phyloP scores from a whole-genome alignment of 2,113 vertebrate genomes.

The Ramphastos sulfuratus region DNA sequence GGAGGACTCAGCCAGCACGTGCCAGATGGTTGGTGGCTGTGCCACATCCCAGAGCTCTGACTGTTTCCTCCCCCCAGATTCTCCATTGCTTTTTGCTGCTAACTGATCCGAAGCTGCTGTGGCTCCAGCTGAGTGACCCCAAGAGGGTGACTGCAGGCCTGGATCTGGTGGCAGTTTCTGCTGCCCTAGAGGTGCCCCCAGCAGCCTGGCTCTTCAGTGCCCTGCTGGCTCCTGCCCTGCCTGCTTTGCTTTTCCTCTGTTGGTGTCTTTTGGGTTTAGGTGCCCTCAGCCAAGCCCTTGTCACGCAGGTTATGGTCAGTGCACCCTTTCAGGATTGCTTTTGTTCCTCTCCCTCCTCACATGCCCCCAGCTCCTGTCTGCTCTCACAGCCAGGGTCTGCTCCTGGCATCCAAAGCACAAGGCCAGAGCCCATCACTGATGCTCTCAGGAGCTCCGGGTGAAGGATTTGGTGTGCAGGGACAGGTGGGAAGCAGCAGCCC shows the following conservation, averaged over 20 bases:
- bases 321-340: not conserved
- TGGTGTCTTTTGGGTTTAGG: not conserved
- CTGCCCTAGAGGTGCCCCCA: not conserved
- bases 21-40: not conserved
- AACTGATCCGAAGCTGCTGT: not conserved
- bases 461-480: fast-evolving
- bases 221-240: not conserved
- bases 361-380: not conserved
- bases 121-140: not conserved
- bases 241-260: not conserved
- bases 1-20: not conserved
- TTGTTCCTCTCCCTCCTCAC: not conserved
- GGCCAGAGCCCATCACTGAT: not conserved
- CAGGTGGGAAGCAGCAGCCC: not conserved
- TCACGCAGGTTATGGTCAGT: not conserved
- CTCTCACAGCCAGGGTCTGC: not conserved
- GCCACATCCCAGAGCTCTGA: not conserved
- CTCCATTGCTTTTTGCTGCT: not conserved
- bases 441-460: not conserved
- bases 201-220: not conserved
- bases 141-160: not conserved
- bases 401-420: not conserved
- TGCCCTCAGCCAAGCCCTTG: not conserved
- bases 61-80: not conserved
- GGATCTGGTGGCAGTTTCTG: not conserved